Conservation (phyloP, 2,888 invertebrate species). For the Diaperis boleti region DNA sequence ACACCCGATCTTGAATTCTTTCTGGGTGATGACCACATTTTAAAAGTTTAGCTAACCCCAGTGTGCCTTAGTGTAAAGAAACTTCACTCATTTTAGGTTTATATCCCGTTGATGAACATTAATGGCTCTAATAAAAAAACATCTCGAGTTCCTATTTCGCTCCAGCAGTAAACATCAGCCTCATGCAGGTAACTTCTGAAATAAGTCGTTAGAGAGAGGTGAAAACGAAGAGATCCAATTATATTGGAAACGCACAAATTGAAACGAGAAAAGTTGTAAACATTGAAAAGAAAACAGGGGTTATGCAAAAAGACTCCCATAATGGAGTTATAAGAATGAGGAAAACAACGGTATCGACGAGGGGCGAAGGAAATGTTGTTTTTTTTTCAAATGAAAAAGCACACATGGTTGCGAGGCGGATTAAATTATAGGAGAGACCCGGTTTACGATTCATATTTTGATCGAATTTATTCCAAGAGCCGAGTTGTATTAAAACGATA, state of each 20-base stretch:
- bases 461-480: slow-evolving; percentile 31
- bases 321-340: slow-evolving; percentile 40
- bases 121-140: no score
- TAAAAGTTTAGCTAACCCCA: no score
- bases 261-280: background rate
- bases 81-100: no score
- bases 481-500: slow-evolving; percentile 21
- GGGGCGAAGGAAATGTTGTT: background rate
- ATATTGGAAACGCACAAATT: background rate
- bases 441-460: slow-evolving; percentile 30
- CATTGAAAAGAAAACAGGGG: slow-evolving; percentile 2
- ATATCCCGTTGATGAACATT: no score
- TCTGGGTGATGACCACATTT: no score
- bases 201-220: slow-evolving; percentile 27
- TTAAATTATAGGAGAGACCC: slow-evolving; percentile 23
- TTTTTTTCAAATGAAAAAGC: slow-evolving; percentile 24
- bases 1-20: no score
- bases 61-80: no score
- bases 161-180: slow-evolving; percentile 38
- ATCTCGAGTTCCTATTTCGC: no score
- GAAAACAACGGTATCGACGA: slow-evolving; percentile 29
- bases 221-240: background rate
- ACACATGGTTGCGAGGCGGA: slow-evolving; percentile 20
- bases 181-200: slow-evolving; percentile 33
- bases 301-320: slow-evolving; percentile 22